phyloP scores from a whole-genome alignment of 2,888 invertebrate species.

The Drosophila planitibia region DNA sequence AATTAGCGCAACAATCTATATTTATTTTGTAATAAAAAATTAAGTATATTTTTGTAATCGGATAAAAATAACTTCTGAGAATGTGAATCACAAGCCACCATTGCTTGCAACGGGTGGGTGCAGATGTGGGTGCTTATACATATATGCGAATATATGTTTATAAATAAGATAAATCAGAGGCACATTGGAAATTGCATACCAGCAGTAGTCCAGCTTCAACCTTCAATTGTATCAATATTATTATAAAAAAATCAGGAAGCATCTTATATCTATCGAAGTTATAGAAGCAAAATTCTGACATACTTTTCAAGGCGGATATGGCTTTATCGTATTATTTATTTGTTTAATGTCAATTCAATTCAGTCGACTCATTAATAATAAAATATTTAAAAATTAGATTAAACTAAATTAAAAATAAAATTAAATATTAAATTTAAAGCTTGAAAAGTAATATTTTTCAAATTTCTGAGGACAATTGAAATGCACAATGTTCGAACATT shows the following conservation, averaged over 20 bases:
- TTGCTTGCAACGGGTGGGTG: not conserved
- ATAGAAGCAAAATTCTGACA: not conserved
- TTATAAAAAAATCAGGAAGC: not conserved
- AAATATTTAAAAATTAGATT: too few species aligned
- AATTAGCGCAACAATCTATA: conserved; percentile 20
- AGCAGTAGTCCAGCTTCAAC: not conserved
- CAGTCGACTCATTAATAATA: too few species aligned
- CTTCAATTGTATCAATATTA: not conserved
- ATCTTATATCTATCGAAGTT: not conserved
- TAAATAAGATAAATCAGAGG: not conserved
- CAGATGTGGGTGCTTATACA: not conserved
- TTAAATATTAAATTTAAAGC: too few species aligned
- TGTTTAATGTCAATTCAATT: not conserved
- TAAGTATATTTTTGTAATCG: not conserved
- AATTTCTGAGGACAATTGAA: too few species aligned
- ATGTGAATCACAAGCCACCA: not conserved
- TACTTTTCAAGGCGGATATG: not conserved
- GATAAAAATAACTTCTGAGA: not conserved
- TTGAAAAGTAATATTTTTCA: too few species aligned
- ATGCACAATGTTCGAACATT: too few species aligned
- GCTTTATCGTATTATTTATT: not conserved
- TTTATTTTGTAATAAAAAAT: conserved; percentile 25
- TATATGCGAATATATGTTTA: not conserved
- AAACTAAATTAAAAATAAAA: too few species aligned
- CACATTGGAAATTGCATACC: not conserved